These are phyloP conservation scores for Dipodomys merriami DNA, from an alignment of 2,113 vertebrate genomes.

Conservation along the genomic window DNA sequence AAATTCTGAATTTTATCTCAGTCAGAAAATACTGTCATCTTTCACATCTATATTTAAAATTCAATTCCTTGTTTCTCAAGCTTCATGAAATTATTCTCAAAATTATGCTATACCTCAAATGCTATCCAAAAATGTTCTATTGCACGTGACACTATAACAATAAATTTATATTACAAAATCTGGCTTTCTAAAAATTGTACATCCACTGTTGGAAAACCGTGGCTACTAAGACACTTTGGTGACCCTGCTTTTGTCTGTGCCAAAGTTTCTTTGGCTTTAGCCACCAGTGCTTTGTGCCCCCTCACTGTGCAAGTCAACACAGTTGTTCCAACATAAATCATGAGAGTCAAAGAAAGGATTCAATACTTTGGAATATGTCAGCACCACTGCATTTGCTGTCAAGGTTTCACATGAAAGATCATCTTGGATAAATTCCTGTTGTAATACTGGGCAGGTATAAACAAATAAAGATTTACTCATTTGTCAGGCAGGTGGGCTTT, in stretches of 20 bases:
- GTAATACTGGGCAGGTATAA: not conserved
- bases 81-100: not conserved
- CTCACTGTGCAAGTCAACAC: not conserved
- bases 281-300: not conserved
- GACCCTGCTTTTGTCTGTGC: not conserved
- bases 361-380: constrained; percentile 59
- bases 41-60: constrained; percentile 22
- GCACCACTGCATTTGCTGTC: constrained; percentile 24
- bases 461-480: not conserved
- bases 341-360: constrained; percentile 24
- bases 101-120: not conserved
- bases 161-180: not conserved
- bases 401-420: constrained; percentile 46
- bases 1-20: constrained; percentile 23
- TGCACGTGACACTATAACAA: not conserved
- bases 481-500: not conserved
- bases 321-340: constrained; percentile 18
- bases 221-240: not conserved
- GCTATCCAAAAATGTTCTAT: not conserved
- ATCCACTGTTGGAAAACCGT: not conserved
- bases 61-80: not conserved
- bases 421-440: constrained; percentile 27
- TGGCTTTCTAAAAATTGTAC: not conserved
- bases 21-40: not conserved
- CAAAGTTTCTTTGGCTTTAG: not conserved